Evolutionary conservation across 23 tunicate species (phyloP).

Genomic region (Ascidia mentula): DNA sequence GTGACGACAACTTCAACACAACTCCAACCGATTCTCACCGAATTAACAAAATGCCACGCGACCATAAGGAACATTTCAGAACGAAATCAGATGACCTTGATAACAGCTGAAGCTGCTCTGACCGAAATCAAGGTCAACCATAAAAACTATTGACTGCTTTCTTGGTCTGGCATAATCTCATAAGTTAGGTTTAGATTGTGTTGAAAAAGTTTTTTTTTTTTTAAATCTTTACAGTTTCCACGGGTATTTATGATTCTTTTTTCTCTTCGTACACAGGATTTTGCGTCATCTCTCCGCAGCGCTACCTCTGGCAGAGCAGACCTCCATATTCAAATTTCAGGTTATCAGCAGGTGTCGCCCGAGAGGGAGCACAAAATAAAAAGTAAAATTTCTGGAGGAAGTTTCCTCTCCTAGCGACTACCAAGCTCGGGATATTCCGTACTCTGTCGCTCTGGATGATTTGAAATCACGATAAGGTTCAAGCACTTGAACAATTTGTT

Average conservation of each 20-base stretch:
- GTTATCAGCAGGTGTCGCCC: conserved; percentile 49
- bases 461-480: too few relatives aligned
- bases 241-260: neutral
- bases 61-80: conserved; percentile 11
- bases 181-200: neutral
- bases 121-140: conserved; percentile 65
- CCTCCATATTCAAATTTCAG: conserved; percentile 52
- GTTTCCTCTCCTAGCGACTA: too few relatives aligned
- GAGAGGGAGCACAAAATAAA: conserved; percentile 33
- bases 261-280: conserved; percentile 40
- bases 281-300: conserved; percentile 60
- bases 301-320: conserved; percentile 79
- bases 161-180: neutral
- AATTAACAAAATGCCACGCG: conserved; percentile 55
- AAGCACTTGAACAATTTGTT: too few relatives aligned
- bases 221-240: neutral
- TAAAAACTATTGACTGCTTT: neutral
- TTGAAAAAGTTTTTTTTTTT: neutral
- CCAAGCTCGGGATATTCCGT: too few relatives aligned
- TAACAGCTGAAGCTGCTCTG: conserved; percentile 74
- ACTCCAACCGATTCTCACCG: conserved; percentile 5
- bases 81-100: conserved; percentile 12
- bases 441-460: too few relatives aligned
- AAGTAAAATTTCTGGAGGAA: neutral
- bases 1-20: conserved; percentile 9